Conservation (phyloP, 2,113 vertebrate species). For the Peromyscus maniculatus region DNA sequence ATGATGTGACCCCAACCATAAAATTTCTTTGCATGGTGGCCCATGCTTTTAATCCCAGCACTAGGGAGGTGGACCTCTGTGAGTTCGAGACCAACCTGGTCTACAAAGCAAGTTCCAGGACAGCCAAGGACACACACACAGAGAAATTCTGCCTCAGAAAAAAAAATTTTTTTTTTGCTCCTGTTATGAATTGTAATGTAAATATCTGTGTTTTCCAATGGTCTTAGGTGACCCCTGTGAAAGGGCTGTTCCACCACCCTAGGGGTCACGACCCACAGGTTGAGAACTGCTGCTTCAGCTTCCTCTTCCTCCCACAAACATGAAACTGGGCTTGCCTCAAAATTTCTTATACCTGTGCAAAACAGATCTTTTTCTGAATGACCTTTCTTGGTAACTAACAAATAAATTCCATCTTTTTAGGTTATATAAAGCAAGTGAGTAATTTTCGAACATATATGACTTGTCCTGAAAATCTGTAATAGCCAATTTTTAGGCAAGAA, state of each 20-base stretch:
- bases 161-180: neutral
- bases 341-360: neutral
- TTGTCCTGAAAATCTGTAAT: constrained; percentile 16
- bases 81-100: neutral
- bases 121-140: neutral
- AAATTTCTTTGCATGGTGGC: neutral
- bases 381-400: constrained; percentile 12
- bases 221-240: neutral
- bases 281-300: neutral
- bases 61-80: too few species aligned
- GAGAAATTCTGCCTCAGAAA: neutral
- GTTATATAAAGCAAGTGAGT: neutral
- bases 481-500: constrained; percentile 41
- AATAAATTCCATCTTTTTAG: neutral
- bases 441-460: constrained; percentile 34
- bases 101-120: neutral
- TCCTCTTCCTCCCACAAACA: neutral
- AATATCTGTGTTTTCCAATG: neutral
- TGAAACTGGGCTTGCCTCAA: neutral
- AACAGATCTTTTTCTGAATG: neutral
- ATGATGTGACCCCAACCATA: neutral
- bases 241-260: neutral
- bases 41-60: neutral
- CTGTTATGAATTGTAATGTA: neutral
- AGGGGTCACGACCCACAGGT: neutral